Conservation (phyloP, 2,888 invertebrate species). For the Crossocerus cetratus region DNA sequence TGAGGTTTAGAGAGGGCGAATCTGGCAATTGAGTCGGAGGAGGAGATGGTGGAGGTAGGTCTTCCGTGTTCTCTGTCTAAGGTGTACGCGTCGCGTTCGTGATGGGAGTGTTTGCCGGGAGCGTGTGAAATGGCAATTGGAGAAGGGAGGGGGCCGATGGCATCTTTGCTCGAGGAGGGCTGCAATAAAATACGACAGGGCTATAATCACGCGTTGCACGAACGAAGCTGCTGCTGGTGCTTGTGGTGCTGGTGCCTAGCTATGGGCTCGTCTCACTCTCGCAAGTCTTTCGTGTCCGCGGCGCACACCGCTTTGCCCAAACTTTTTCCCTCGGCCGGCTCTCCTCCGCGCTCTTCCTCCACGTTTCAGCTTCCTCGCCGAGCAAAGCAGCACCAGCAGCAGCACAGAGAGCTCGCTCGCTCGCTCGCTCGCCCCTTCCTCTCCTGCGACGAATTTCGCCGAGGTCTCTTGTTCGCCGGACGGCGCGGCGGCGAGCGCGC, state of each 20-base stretch:
- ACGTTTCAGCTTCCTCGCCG: not conserved
- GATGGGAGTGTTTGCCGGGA: conserved; percentile 19
- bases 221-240: not conserved
- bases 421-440: not conserved
- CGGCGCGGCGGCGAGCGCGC: too few relatives aligned
- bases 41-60: not conserved
- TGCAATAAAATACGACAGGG: conserved; percentile 71
- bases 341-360: not conserved
- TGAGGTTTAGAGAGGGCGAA: not conserved
- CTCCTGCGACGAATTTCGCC: conserved; percentile 29
- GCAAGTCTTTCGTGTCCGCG: conserved; percentile 42
- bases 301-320: conserved; percentile 21
- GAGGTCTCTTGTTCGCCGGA: conserved; percentile 26
- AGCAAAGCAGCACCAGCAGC: too few relatives aligned
- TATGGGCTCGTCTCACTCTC: too few relatives aligned
- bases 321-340: not conserved
- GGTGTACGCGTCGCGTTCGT: conserved; percentile 8
- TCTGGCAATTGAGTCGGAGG: not conserved
- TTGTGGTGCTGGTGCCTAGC: conserved; percentile 41
- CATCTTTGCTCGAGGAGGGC: conserved; percentile 45
- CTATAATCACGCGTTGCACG: conserved; percentile 69
- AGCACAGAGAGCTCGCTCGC: too few relatives aligned
- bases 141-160: conserved; percentile 16
- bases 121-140: conserved; percentile 44
- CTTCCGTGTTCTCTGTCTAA: conserved; percentile 25